Base-by-base conservation (phyloP, 2,888 invertebrate species). In the Ormyrus labotus region DNA sequence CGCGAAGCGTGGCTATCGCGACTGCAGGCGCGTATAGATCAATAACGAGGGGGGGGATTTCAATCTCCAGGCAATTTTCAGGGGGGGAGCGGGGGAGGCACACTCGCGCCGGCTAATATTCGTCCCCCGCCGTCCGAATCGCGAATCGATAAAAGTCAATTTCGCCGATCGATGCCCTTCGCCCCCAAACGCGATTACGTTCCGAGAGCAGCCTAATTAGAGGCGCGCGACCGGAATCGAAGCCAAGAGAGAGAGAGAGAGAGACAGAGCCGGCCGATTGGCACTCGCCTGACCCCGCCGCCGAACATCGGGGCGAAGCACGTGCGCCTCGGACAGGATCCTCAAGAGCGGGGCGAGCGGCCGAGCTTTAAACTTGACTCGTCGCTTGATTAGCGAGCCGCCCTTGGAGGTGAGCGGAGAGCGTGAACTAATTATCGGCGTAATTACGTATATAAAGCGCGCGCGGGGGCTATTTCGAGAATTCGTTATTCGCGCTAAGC, bases 21-120 rank as follows among this genome's bases (percentile, higher is more conserved):
- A 4, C 34, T 34, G 34, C 51, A 48, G 0, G 51, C 7, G 50
- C 34, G 34, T 19, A 8, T 19, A 8, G 74, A 50, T 69, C 69
- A 47, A 55, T 51, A 63, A 55, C 2, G 5, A 51, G 2, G 61
- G 50, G 13, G 51, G 55, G 58, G 71, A 78, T 74, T 78, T 70
- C 74, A 81, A 81, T 74, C 78, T 74, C 47, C 67, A 74, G 55
- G 65, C 57, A 81, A 81, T 81, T 81, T 78, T 74, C 68, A 13
- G 19, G 47, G 34, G 34, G 34, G 2, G 34, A 34, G 34, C 34
- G 34, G 34, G 34, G 34, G 2, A 2, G 34, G 50, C 69, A 53
- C 67, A 11, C 11, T 4, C 34, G 34, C 61, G 11, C 57, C 45
- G 34, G 48, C 51, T 63, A 69, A 76, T 34, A 4, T 69, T 55